These are phyloP conservation scores for Morone chrysops DNA, from an alignment of 2,113 vertebrate genomes.

Conservation along the genomic window DNA sequence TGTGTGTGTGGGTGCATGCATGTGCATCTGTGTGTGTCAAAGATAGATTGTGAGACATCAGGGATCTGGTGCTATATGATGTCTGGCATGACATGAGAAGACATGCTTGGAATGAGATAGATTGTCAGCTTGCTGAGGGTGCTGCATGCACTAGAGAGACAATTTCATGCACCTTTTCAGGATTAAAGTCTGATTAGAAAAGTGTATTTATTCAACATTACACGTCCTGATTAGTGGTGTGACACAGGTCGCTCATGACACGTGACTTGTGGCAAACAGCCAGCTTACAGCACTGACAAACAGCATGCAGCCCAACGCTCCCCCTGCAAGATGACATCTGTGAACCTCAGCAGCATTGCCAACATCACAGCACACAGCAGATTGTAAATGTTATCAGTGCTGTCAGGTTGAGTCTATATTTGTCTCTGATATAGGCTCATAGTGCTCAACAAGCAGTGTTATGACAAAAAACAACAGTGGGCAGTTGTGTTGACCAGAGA, in stretches of 20 bases:
- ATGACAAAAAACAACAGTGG: slow-evolving; percentile 45
- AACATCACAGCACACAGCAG: slow-evolving; percentile 78
- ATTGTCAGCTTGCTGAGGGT: slow-evolving; percentile 8
- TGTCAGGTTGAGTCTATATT: slow-evolving; percentile 80
- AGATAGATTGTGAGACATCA: slow-evolving; percentile 55
- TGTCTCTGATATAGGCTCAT: slow-evolving; percentile 66
- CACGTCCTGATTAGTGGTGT: slow-evolving; percentile 39
- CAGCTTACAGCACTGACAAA: slow-evolving; percentile 40
- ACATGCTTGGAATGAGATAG: slow-evolving; percentile 50
- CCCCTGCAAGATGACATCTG: slow-evolving; percentile 79
- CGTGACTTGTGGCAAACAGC: slow-evolving; percentile 56
- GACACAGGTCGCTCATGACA: slow-evolving; percentile 33
- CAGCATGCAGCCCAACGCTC: slow-evolving; percentile 53
- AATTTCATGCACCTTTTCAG: slow-evolving; percentile 8
- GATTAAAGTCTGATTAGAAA: slow-evolving; percentile 34
- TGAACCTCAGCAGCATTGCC: slow-evolving; percentile 68
- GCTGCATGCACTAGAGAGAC: not conserved
- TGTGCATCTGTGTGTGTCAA: slow-evolving; percentile 50
- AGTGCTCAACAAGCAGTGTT: slow-evolving; percentile 55
- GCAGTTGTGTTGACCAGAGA: slow-evolving; percentile 49
- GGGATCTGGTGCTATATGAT: slow-evolving; percentile 49
- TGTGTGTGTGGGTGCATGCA: slow-evolving; percentile 29
- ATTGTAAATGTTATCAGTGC: slow-evolving; percentile 80
- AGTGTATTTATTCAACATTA: slow-evolving; percentile 30
- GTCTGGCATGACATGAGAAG: slow-evolving; percentile 64